phyloP scores from a whole-genome alignment of 2,888 invertebrate species.

The Drosophila greeni region DNA sequence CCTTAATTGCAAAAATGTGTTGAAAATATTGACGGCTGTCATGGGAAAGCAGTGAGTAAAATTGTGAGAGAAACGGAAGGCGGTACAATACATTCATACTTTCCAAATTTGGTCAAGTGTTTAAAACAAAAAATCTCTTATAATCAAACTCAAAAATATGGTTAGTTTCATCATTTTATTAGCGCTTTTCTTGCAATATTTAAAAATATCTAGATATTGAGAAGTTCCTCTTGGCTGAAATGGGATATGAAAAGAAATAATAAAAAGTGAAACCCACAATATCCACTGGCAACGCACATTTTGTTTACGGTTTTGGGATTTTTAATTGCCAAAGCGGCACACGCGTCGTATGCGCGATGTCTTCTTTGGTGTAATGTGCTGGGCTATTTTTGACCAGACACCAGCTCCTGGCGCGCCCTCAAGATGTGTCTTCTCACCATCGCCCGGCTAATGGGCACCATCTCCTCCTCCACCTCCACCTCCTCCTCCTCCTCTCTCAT shows the following conservation, averaged over 20 bases:
- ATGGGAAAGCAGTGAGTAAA: constrained; percentile 9
- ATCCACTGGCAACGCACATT: constrained; percentile 42
- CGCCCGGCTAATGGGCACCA: constrained; percentile 55
- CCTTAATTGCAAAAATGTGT: constrained; percentile 51
- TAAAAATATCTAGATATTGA: background rate
- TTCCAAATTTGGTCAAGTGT: background rate
- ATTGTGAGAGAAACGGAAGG: constrained; percentile 2
- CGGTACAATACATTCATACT: background rate
- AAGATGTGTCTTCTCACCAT: constrained; percentile 69
- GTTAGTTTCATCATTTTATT: background rate
- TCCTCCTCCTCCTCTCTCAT: background rate
- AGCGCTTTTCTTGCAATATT: background rate
- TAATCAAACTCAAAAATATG: background rate
- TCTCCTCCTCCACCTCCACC: constrained; percentile 1
- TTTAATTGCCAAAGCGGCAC: constrained; percentile 60
- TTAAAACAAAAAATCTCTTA: background rate
- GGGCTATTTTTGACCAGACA: constrained; percentile 22
- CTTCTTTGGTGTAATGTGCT: constrained; percentile 52
- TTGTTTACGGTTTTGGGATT: constrained; percentile 52
- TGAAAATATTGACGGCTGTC: constrained; percentile 30
- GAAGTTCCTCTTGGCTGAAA: background rate
- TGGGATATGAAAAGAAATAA: background rate
- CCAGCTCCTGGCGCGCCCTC: constrained; percentile 21
- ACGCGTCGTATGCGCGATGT: constrained; percentile 65
- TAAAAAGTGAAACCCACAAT: constrained; percentile 14